Evolutionary conservation across 2,888 invertebrate genomes (phyloP), one percentile per base, ranked within the genome.

Genomic region (Nasonovia ribisnigri): DNA sequence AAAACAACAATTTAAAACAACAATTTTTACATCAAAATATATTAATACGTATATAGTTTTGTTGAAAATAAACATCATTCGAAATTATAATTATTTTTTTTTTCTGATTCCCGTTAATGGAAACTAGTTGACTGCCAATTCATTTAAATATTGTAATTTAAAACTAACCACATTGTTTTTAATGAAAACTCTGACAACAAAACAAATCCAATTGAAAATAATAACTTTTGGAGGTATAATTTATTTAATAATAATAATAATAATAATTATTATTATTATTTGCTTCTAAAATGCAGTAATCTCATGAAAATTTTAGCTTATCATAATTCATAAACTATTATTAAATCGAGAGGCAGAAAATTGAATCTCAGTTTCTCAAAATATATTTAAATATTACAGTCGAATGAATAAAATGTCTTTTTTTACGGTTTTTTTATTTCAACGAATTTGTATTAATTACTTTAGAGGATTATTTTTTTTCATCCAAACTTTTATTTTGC

Each of bases 111-210:
- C 16, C 13, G 24, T 13, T 84, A 91, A 67, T 29, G 26, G 36
- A 42, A 88, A 88, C 87, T 92, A 67, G 87, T 92, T 48, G 67
- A 88, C 11, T 86, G 91, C 91, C 84, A 92, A 86, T 88, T 67
- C 36, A 48, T 60, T 88, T 86, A 42, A 88, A 67, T 51, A 87
- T 60, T 48, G 48, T 67, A 87, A 92, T 92, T 92, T 51, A 92
- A 92, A 92, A 87, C 87, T 29, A 42, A 60, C 87, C 46, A 8
- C 36, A 60, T 60, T 87, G 57, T 46, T 87, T 92, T 51, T 42
- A 92, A 92, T 29, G 42, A 92, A 92, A 92, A 92, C 92, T 92
- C 88, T 92, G 60, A 88, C 92, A 42, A 67, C 86, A 46, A 60
- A 92, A 92, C 87, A 48, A 77, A 77, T 77, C 36, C 36, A 67